Percentiles rank a stretch among this genome's conserved stretches.
These are phyloP conservation scores for Temnothorax unifasciatus DNA, from an alignment of 2,888 invertebrate genomes.

Conservation along the genomic window DNA sequence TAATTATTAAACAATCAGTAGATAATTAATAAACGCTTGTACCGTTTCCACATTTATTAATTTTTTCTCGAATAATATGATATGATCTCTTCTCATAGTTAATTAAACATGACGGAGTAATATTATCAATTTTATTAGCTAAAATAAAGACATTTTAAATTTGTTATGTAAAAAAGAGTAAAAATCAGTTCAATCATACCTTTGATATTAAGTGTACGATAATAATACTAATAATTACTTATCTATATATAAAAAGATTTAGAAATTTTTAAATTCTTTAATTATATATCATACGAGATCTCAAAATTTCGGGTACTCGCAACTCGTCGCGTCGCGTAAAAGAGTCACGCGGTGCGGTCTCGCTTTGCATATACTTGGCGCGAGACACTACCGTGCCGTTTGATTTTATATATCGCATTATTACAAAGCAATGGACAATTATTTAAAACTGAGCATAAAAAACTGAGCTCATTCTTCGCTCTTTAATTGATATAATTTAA, in stretches of 20 bases:
- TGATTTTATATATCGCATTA: not conserved
- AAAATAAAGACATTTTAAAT: not conserved
- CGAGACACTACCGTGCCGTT: too few species aligned
- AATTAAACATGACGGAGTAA: not conserved
- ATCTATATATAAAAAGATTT: too few species aligned
- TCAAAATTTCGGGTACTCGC: too few species aligned
- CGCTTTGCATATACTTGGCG: too few species aligned
- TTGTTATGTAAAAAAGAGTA: not conserved
- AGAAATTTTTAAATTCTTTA: not conserved
- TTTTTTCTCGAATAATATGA: not conserved
- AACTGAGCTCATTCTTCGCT: not conserved
- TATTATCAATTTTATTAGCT: constrained; percentile 9
- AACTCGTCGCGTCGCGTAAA: too few species aligned
- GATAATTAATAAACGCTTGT: not conserved
- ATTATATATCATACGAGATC: not conserved
- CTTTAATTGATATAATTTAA: not conserved
- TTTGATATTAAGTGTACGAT: not conserved
- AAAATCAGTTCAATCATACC: not conserved
- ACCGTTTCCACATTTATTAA: not conserved
- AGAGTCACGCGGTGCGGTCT: too few species aligned
- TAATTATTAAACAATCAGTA: not conserved
- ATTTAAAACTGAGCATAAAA: not conserved
- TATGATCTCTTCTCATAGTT: not conserved
- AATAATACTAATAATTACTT: not conserved
- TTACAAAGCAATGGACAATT: not conserved